Percentiles rank a stretch among this genome's conserved stretches.
These are phyloP conservation scores for Phalangium opilio DNA, from an alignment of 2,888 invertebrate genomes.

Conservation along the genomic window DNA sequence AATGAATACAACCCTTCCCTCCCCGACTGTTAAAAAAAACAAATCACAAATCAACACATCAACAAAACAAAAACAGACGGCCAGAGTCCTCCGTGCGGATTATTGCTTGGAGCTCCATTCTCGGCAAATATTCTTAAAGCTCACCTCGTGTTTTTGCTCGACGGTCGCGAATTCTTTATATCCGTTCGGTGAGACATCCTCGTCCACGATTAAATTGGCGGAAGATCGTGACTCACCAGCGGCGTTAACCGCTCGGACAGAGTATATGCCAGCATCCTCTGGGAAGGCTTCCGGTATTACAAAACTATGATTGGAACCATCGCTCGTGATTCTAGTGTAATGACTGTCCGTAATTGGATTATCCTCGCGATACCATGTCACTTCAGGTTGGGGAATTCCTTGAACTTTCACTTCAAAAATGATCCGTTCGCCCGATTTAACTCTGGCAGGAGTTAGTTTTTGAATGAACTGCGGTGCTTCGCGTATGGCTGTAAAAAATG, in stretches of 20 bases:
- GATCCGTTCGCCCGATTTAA: constrained; percentile 13
- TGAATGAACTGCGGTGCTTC: constrained; percentile 44
- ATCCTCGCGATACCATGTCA: constrained; percentile 53
- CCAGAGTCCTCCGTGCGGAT: too few relatives aligned
- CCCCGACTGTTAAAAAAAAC: too few relatives aligned
- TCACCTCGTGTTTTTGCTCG: constrained; percentile 28
- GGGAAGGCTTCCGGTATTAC: constrained; percentile 16
- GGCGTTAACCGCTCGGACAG: constrained; percentile 20
- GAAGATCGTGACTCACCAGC: constrained; percentile 18
- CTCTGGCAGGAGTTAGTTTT: constrained; percentile 29
- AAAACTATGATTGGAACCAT: constrained; percentile 27
- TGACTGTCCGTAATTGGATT: constrained; percentile 66
- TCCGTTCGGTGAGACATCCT: constrained; percentile 14
- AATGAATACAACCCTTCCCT: too few relatives aligned
- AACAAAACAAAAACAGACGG: too few relatives aligned
- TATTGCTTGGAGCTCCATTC: too few relatives aligned
- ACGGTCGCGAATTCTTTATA: constrained; percentile 13
- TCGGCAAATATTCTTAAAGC: constrained; percentile 3
- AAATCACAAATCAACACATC: too few relatives aligned
- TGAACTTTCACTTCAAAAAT: constrained; percentile 47
- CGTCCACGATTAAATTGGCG: constrained; percentile 16
- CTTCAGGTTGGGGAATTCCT: constrained; percentile 46
- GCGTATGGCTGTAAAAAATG: constrained; percentile 7
- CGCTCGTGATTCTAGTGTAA: constrained; percentile 63
- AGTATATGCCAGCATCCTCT: constrained; percentile 19